These are phyloP conservation scores for Acanthis flammea DNA, from an alignment of 2,797 vertebrate species.

Conservation along the genomic window DNA sequence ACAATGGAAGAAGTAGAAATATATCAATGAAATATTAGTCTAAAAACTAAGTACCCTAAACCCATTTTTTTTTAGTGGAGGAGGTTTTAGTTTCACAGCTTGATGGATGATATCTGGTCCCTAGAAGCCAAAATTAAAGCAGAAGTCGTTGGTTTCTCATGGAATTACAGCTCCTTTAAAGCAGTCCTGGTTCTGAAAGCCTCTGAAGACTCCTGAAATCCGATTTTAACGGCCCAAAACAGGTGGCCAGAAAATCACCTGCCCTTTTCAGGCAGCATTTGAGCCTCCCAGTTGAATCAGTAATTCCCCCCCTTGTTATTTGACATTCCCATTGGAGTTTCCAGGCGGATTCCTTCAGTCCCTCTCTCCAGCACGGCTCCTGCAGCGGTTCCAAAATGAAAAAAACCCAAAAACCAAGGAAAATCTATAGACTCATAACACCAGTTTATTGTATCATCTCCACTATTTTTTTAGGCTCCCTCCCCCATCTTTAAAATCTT, in stretches of 20 bases:
- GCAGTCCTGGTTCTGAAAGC: not conserved
- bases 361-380: not conserved
- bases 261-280: not conserved
- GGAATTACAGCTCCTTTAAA: slow-evolving; percentile 37
- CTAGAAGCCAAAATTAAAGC: slow-evolving; percentile 61
- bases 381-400: not conserved
- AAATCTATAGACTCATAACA: slow-evolving; percentile 33
- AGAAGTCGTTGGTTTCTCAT: slow-evolving; percentile 24
- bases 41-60: slow-evolving; percentile 67
- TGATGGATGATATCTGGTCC: slow-evolving; percentile 68
- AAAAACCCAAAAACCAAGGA: slow-evolving; percentile 13
- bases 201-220: not conserved
- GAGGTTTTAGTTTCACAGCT: slow-evolving; percentile 78
- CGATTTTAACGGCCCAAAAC: not conserved
- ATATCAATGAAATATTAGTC: slow-evolving; percentile 67
- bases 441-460: slow-evolving; percentile 39
- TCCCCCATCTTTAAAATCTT: slow-evolving; percentile 42
- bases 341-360: not conserved
- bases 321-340: not conserved
- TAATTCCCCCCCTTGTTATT: not conserved
- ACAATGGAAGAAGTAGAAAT: slow-evolving; percentile 69
- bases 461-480: slow-evolving; percentile 45
- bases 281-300: not conserved
- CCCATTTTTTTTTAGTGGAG: slow-evolving; percentile 57
- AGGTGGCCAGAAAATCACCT: not conserved